phyloP scores from a whole-genome alignment of 1,140 invertebrate genomes.

The Aricia agestis region DNA sequence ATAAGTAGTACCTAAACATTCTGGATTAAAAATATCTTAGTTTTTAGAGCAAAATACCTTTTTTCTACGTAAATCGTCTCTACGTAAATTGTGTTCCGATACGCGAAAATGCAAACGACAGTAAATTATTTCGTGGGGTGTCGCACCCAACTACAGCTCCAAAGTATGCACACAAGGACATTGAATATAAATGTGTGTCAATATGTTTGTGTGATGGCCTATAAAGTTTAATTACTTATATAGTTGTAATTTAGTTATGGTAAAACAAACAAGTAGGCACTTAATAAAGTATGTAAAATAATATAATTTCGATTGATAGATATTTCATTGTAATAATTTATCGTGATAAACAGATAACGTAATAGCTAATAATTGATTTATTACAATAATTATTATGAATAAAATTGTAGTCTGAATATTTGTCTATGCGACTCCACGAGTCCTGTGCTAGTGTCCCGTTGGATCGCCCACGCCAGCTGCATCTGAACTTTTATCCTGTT shows the following conservation, averaged over 20 bases:
- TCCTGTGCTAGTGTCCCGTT: constrained; percentile 19
- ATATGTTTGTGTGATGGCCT: constrained; percentile 21
- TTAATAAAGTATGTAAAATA: no score
- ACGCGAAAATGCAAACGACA: constrained; percentile 35
- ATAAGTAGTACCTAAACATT: no score
- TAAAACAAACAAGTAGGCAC: no score
- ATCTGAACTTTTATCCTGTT: constrained; percentile 48
- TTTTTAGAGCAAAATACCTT: no score
- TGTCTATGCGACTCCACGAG: constrained; percentile 3
- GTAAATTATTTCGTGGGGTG: constrained; percentile 55
- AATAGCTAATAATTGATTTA: no score
- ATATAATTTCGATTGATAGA: no score
- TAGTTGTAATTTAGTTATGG: not conserved
- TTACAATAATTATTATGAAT: no score
- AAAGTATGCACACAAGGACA: constrained; percentile 11
- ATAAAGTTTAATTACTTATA: not conserved
- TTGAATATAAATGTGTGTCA: constrained; percentile 29
- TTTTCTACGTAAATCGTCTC: not conserved
- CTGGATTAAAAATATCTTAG: no score
- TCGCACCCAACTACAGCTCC: constrained; percentile 43
- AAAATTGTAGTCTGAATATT: not conserved
- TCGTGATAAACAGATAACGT: no score
- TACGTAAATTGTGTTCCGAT: constrained; percentile 30
- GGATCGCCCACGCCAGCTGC: constrained; percentile 61
- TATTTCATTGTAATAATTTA: no score